Percentiles rank a stretch among this genome's conserved stretches.
Conservation (phyloP, 2,888 invertebrate genomes). For the Cyaniris semiargus region DNA sequence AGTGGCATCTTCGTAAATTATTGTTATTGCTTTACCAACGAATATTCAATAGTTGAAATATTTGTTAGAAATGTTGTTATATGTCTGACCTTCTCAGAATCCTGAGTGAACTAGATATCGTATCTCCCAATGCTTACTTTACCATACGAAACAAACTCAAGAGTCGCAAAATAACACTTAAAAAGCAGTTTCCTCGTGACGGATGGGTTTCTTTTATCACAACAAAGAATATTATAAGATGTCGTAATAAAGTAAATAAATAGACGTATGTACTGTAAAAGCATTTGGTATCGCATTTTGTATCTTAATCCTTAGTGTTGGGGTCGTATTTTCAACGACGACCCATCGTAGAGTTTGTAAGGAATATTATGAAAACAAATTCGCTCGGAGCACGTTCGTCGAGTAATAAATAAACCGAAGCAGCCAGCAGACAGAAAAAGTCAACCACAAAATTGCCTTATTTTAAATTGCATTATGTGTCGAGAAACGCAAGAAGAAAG, state of each 20-base stretch:
- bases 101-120: neutral
- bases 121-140: slow-evolving; percentile 1
- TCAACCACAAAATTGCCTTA: slow-evolving; percentile 66
- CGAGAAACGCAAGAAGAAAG: neutral
- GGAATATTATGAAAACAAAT: slow-evolving; percentile 81
- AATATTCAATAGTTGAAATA: neutral
- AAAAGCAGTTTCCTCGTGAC: slow-evolving; percentile 60
- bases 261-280: slow-evolving; percentile 67
- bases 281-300: slow-evolving; percentile 45
- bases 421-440: slow-evolving; percentile 54
- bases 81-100: neutral
- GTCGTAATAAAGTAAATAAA: slow-evolving; percentile 77
- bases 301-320: slow-evolving; percentile 47
- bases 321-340: slow-evolving; percentile 49
- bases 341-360: slow-evolving; percentile 61
- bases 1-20: neutral
- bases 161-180: slow-evolving; percentile 37
- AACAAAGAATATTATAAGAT: slow-evolving; percentile 77
- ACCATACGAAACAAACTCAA: slow-evolving; percentile 11
- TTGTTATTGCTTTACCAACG: neutral
- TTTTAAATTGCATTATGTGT: slow-evolving; percentile 63
- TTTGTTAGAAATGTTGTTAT: neutral
- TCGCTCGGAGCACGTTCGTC: slow-evolving; percentile 75
- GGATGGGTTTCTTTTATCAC: slow-evolving; percentile 70
- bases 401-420: slow-evolving; percentile 76